phyloP scores from a whole-genome alignment of 2,113 vertebrate species.

The Cercocebus atys region DNA sequence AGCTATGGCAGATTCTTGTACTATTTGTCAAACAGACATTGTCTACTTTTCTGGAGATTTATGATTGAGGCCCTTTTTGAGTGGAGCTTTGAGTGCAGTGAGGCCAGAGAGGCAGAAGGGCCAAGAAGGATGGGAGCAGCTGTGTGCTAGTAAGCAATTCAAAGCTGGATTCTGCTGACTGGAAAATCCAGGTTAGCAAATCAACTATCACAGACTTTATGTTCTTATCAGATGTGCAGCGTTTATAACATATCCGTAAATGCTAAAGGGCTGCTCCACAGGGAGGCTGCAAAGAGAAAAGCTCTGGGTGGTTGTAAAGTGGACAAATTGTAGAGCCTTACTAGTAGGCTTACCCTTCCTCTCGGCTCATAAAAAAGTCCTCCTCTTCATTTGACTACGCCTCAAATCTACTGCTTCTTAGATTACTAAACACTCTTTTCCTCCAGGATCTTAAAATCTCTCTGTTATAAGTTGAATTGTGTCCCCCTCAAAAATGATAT shows the following conservation, averaged over 20 bases:
- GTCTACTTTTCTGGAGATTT: neutral
- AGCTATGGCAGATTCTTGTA: neutral
- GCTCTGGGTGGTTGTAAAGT: neutral
- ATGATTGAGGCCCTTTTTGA: neutral
- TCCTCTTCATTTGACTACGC: neutral
- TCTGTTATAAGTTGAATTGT: neutral
- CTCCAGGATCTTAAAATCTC: neutral
- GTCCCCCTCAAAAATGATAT: neutral
- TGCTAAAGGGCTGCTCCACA: neutral
- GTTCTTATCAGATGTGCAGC: neutral
- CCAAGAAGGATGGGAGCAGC: neutral
- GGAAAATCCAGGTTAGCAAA: neutral
- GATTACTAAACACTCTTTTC: neutral
- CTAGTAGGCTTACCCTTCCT: neutral
- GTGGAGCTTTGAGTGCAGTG: neutral
- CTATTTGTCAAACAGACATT: neutral
- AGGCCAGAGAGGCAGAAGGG: neutral
- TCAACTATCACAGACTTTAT: neutral
- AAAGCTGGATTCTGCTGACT: neutral
- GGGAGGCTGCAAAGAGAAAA: neutral
- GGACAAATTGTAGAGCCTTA: neutral
- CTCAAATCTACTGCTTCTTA: neutral
- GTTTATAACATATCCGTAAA: neutral
- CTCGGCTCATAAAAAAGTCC: neutral
- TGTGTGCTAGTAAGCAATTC: neutral